These are phyloP conservation scores for Habroteleia sp. DNA, from an alignment of 2,888 invertebrate genomes.

Conservation along the genomic window DNA sequence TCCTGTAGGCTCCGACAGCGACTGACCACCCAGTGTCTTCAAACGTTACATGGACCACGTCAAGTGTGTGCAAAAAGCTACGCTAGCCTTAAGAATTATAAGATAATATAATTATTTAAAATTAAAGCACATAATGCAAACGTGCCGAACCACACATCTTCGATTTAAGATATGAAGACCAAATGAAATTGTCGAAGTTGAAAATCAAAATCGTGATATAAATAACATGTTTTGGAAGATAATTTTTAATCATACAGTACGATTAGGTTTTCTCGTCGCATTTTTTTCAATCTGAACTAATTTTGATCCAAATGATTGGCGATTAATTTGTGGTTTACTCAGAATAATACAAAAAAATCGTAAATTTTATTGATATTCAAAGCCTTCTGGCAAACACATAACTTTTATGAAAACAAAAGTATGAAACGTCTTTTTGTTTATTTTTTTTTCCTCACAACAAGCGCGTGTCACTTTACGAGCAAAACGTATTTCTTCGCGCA, in stretches of 20 bases:
- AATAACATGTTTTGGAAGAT: constrained; percentile 6
- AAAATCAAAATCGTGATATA: constrained; percentile 55
- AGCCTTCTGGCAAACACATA: constrained; percentile 52
- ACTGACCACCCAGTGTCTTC: constrained; percentile 86
- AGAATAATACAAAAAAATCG: constrained; percentile 2
- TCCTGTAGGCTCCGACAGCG: constrained; percentile 92
- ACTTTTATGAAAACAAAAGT: constrained; percentile 47
- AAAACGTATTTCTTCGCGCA: constrained; percentile 71
- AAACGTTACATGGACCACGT: constrained; percentile 78
- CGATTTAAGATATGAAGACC: constrained; percentile 12
- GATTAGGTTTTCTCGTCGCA: constrained; percentile 10
- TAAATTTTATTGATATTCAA: constrained; percentile 53
- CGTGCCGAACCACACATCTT: constrained; percentile 33
- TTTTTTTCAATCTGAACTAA: constrained; percentile 1
- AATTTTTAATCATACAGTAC: constrained; percentile 20
- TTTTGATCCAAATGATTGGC: constrained; percentile 21
- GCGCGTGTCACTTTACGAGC: constrained; percentile 72
- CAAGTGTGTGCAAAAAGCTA: constrained; percentile 78
- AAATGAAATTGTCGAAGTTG: constrained; percentile 16
- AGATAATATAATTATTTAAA: constrained; percentile 75
- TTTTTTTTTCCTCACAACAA: constrained; percentile 42
- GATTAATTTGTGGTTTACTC: constrained; percentile 31
- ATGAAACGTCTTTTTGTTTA: constrained; percentile 42
- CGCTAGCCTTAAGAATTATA: constrained; percentile 78
- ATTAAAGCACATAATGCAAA: constrained; percentile 22